Conservation (phyloP, 1,140 invertebrate species). For the Papilio helenus region DNA sequence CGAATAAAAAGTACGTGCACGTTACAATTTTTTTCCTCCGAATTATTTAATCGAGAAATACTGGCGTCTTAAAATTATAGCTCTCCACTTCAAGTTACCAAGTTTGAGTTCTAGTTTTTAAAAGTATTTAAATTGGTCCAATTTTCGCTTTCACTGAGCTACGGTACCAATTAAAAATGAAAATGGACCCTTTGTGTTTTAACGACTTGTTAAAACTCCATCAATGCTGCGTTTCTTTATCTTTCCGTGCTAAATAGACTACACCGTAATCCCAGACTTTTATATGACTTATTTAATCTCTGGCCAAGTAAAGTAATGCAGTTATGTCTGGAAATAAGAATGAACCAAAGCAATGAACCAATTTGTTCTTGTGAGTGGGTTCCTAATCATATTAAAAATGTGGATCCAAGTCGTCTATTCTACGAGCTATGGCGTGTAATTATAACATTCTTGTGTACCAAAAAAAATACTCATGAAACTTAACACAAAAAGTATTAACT, state of each 20-base stretch:
- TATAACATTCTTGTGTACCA: no score
- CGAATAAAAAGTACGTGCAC: neutral
- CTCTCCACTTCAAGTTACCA: neutral
- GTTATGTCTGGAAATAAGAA: no score
- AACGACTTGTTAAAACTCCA: constrained; percentile 21
- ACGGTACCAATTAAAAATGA: constrained; percentile 29
- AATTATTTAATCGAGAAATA: neutral
- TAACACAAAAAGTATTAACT: neutral
- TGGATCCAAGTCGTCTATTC: no score
- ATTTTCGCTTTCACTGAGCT: constrained; percentile 21
- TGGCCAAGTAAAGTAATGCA: no score
- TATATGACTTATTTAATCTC: no score
- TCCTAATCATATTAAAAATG: no score
- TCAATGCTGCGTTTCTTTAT: constrained; percentile 17
- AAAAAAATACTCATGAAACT: neutral
- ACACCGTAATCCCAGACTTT: neutral
- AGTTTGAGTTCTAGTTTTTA: constrained; percentile 3
- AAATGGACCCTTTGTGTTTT: constrained; percentile 18
- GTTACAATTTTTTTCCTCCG: neutral
- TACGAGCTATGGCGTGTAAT: no score
- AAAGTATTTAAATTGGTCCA: constrained; percentile 18
- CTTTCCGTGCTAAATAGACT: neutral
- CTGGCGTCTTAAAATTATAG: neutral
- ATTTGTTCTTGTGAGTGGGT: no score
- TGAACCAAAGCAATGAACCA: no score